Evolutionary conservation across 2,888 invertebrate species (phyloP).

Genomic region (Nudaria mundana): DNA sequence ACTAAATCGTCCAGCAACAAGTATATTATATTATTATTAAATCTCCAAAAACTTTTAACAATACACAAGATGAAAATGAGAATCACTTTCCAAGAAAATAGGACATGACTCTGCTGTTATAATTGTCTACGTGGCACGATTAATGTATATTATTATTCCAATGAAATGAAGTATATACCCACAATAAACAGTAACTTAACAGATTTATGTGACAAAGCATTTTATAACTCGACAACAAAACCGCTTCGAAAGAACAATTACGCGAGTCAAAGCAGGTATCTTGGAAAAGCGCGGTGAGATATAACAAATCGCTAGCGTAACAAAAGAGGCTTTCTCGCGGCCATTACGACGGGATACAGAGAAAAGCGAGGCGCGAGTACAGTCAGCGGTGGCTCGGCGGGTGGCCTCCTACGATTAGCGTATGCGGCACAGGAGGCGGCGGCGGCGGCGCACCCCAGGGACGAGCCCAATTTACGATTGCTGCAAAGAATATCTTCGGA

Average conservation of each 20-base stretch:
- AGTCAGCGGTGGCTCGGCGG: constrained; percentile 37
- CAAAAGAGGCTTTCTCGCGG: constrained; percentile 78
- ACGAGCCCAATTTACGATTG: constrained; percentile 72
- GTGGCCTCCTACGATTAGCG: constrained; percentile 62
- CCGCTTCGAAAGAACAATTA: constrained; percentile 78
- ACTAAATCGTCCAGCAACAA: constrained; percentile 12
- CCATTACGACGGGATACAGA: constrained; percentile 72
- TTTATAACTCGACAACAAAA: constrained; percentile 72
- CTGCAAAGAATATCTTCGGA: constrained; percentile 75
- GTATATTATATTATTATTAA: constrained; percentile 1
- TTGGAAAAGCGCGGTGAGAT: constrained; percentile 71
- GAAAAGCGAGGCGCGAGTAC: constrained; percentile 52
- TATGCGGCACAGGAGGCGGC: constrained; percentile 57
- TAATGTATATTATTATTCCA: constrained; percentile 59
- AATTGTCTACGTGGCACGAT: constrained; percentile 38
- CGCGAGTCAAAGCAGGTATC: constrained; percentile 75
- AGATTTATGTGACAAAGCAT: constrained; percentile 78
- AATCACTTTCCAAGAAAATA: not conserved
- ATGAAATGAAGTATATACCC: constrained; percentile 51
- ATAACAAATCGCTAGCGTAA: constrained; percentile 76
- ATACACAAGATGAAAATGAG: not conserved
- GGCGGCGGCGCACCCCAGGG: constrained; percentile 45
- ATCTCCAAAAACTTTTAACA: not conserved
- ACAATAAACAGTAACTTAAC: constrained; percentile 58
- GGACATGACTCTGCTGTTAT: constrained; percentile 21